Conservation (phyloP, 2,113 vertebrate species). For the Tetrax tetrax region DNA sequence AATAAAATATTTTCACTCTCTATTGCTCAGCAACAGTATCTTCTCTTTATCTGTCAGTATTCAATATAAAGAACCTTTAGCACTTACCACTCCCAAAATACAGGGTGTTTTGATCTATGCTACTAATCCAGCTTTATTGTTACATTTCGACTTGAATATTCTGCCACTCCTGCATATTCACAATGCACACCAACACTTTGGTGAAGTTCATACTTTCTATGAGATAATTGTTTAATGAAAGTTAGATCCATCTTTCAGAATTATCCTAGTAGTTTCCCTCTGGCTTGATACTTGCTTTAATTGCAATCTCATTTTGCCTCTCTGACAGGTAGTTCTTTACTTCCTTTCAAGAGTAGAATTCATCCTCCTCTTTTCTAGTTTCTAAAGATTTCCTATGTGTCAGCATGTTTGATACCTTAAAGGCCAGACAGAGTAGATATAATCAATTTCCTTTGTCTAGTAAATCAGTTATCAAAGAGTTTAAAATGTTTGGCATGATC, state of each 20-base stretch:
- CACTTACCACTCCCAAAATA: neutral
- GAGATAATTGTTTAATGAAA: neutral
- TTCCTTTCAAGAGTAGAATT: neutral
- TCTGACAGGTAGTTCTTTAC: neutral
- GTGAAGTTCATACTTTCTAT: neutral
- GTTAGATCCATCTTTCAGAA: neutral
- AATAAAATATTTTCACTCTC: neutral
- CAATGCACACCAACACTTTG: neutral
- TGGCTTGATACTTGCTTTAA: neutral
- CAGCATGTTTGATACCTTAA: neutral
- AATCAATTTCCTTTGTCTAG: neutral
- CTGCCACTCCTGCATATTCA: neutral
- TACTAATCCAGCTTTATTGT: neutral
- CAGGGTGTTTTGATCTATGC: neutral
- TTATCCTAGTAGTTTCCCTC: neutral
- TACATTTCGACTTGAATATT: neutral
- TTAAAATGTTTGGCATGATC: neutral
- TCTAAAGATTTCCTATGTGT: neutral
- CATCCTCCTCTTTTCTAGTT: neutral
- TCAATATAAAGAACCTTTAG: neutral
- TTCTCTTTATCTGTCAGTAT: neutral
- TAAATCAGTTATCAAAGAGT: neutral
- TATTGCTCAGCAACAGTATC: neutral
- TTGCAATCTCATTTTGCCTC: neutral
- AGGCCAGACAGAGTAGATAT: neutral